Conservation (phyloP, 1,140 invertebrate genomes). For the Babylonia areolata region DNA sequence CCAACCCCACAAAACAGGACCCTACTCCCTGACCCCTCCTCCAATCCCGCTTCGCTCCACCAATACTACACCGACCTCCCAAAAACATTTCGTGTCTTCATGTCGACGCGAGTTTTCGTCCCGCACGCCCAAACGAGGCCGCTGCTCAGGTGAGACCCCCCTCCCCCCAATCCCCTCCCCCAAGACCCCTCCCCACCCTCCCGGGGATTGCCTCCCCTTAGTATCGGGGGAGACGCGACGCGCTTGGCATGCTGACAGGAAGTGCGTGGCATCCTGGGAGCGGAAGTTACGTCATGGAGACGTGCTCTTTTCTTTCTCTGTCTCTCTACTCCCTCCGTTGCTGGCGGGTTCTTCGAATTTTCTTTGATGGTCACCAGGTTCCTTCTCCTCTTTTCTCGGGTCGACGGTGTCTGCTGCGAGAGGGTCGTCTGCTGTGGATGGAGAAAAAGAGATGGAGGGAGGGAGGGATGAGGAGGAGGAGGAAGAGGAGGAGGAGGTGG, state of each 20-base stretch:
- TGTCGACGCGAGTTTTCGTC: neutral
- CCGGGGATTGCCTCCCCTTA: neutral
- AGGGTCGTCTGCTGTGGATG: too few relatives aligned
- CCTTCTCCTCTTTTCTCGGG: neutral
- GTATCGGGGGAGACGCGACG: too few relatives aligned
- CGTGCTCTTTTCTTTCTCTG: neutral
- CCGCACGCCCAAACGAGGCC: neutral
- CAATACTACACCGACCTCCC: too few relatives aligned
- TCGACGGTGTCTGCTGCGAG: neutral
- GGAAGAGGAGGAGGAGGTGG: too few relatives aligned
- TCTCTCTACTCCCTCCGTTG: too few relatives aligned
- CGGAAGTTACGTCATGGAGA: constrained; percentile 30
- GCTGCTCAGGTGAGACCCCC: neutral
- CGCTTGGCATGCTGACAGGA: neutral
- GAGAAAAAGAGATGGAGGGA: neutral
- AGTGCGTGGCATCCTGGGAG: constrained; percentile 7
- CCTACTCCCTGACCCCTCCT: too few relatives aligned
- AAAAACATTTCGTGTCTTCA: constrained; percentile 1
- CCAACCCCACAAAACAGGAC: too few relatives aligned
- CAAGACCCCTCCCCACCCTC: too few relatives aligned
- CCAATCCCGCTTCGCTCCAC: too few relatives aligned
- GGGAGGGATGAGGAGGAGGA: neutral
- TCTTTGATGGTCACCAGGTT: neutral
- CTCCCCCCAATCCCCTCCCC: neutral
- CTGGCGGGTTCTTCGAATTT: neutral